Percentiles rank a stretch among this genome's conserved stretches.
These are phyloP conservation scores for Sturnira hondurensis DNA, from an alignment of 2,113 vertebrate species.

Conservation along the genomic window DNA sequence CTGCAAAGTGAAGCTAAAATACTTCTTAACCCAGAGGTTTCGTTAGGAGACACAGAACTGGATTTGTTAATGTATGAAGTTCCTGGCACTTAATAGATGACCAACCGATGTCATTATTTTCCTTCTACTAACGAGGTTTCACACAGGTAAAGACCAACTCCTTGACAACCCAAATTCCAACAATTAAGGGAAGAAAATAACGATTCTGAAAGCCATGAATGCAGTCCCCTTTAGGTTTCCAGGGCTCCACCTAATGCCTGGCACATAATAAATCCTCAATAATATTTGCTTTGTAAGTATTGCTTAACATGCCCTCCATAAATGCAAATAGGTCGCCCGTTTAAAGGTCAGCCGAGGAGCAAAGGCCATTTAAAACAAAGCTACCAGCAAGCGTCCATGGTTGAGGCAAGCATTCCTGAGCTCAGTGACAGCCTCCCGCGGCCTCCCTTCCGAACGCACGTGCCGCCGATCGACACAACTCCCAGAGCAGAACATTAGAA, in stretches of 20 bases:
- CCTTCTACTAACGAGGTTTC: background rate
- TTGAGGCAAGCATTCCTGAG: background rate
- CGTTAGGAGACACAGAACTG: background rate
- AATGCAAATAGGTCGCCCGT: background rate
- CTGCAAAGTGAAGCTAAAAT: background rate
- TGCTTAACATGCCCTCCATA: background rate
- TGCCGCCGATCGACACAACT: background rate
- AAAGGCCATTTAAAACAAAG: background rate
- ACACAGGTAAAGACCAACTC: background rate
- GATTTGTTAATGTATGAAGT: background rate
- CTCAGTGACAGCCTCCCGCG: background rate
- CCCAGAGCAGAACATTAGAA: background rate
- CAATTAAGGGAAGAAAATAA: background rate
- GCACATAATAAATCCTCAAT: background rate
- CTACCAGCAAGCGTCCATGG: background rate
- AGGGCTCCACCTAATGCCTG: rapidly evolving
- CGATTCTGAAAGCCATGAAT: background rate
- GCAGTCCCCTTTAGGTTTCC: background rate
- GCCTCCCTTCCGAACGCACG: background rate
- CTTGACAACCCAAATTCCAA: background rate
- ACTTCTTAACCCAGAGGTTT: background rate
- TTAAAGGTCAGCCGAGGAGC: background rate
- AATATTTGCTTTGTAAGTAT: background rate
- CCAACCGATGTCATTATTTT: background rate
- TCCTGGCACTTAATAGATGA: background rate